Conservation (phyloP, 2,888 invertebrate genomes). For the Tachina grossa region DNA sequence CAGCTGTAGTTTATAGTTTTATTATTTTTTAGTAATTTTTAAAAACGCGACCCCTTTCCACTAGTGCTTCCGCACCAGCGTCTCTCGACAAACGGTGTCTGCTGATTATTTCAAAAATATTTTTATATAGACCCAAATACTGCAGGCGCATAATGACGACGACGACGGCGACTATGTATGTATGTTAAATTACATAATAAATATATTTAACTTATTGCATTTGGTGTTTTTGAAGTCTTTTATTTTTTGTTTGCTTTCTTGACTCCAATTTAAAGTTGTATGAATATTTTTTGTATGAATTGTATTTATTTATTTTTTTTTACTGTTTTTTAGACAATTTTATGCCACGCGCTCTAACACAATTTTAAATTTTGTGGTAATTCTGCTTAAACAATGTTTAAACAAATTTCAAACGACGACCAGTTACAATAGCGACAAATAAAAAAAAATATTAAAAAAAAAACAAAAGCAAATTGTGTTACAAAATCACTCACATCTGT, state of each 20-base stretch:
- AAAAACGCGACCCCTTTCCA: slow-evolving; percentile 36
- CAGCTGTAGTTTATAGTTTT: slow-evolving; percentile 40
- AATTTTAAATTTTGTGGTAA: slow-evolving; percentile 18
- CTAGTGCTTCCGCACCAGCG: slow-evolving; percentile 45
- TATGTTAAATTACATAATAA: slow-evolving; percentile 61
- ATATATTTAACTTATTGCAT: slow-evolving; percentile 49
- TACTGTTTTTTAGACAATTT: slow-evolving; percentile 13
- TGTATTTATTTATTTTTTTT: slow-evolving; percentile 6
- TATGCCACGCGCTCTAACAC: slow-evolving; percentile 29
- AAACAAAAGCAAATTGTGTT: neutral
- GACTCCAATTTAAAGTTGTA: slow-evolving; percentile 40
- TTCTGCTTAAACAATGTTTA: slow-evolving; percentile 27
- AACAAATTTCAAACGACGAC: slow-evolving; percentile 19
- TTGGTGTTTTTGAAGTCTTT: neutral
- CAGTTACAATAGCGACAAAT: slow-evolving; percentile 19
- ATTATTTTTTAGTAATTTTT: slow-evolving; percentile 40
- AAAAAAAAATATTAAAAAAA: neutral
- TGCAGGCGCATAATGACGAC: slow-evolving; percentile 39
- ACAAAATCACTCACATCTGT: slow-evolving; percentile 8
- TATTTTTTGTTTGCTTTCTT: slow-evolving; percentile 24
- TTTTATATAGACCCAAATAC: slow-evolving; percentile 27
- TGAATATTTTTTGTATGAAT: too few species aligned
- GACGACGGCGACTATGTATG: slow-evolving; percentile 31
- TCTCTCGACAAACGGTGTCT: slow-evolving; percentile 32
- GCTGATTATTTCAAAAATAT: slow-evolving; percentile 37